A percentile compares a stretch with the other conserved stretches of the same genome.
Conservation (phyloP, 1,140 invertebrate genomes). For the Zaprionus taronus region DNA sequence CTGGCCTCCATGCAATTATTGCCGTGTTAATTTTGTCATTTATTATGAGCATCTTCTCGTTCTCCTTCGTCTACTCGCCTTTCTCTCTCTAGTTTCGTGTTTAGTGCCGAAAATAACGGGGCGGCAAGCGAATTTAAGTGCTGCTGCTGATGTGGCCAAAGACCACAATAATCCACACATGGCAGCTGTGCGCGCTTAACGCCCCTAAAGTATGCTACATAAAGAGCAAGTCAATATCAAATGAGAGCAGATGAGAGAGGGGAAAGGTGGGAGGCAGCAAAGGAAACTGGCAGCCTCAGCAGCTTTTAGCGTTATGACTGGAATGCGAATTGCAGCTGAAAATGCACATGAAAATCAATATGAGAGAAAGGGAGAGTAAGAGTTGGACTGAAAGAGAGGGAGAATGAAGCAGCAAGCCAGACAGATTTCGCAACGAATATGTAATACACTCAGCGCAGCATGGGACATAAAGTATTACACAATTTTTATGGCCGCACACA, state of each 20-base stretch:
- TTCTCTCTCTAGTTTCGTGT: constrained; percentile 61
- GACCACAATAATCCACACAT: constrained; percentile 40
- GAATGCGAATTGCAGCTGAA: constrained; percentile 31
- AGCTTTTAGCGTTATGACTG: constrained; percentile 44
- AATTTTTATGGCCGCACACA: constrained; percentile 11
- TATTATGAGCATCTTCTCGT: constrained; percentile 64
- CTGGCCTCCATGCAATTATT: constrained; percentile 63
- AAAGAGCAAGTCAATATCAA: constrained; percentile 65
- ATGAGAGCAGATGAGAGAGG: constrained; percentile 21
- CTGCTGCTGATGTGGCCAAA: constrained; percentile 39
- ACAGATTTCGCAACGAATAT: constrained; percentile 17
- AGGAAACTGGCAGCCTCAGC: constrained; percentile 15
- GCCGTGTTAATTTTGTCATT: constrained; percentile 78
- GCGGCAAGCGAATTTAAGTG: constrained; percentile 51
- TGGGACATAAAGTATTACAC: constrained; percentile 13
- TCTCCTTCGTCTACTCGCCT: neutral
- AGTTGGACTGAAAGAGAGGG: neutral
- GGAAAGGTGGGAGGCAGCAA: neutral
- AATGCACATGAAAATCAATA: constrained; percentile 52
- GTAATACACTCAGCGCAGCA: constrained; percentile 2
- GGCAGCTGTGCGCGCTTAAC: constrained; percentile 65
- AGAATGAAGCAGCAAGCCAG: neutral
- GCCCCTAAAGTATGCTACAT: constrained; percentile 69
- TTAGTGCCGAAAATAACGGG: constrained; percentile 75
- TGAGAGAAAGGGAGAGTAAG: neutral